Base-by-base conservation (phyloP, 2,797 vertebrate species). In the Channa striata region DNA sequence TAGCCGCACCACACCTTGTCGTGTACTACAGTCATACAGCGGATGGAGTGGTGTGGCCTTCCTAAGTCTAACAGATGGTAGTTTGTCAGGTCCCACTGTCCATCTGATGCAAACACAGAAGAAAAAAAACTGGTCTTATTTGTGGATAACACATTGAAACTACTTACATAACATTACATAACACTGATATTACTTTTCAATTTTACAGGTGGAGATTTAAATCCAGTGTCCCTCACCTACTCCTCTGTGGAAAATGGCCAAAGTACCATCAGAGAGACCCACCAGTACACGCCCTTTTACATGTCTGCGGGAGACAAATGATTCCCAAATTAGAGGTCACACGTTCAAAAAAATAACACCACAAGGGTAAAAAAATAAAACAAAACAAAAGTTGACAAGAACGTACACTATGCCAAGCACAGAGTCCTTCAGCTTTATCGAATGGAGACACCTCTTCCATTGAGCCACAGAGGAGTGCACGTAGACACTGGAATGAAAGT, bases 1-100 rank as follows among this genome's bases (percentile, higher is more conserved):
- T 96, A 97, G 78, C 98, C 98, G 69, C 98, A 99, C 98, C 98
- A 99, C 84, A 99, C 98, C 89, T 96, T 97, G 91, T 99, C 97
- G 0, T 99, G 97, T 0, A 99, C 98, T 40, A 98, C 95, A 0
- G 96, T 96, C 97, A 99, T 99, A 79, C 98, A 99, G 72, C 98
- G 95, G 86, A 99, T 97, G 0, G 98, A 97, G 91, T 99, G 95
- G 81, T 97, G 96, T 0, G 95, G 96, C 23, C 96, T 94, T 42
- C 98, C 97, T 78, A 99, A 82, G 83, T 99, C 97, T 50, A 99
- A 75, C 74, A 99, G 94, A 77, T 99, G 98, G 84, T 99, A 99
- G 91, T 98, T 99, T 13, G 95, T 96, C 89, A 99, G 91, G 88
- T 99, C 98, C 98, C 98, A 99, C 86, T 99, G 97, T 33, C 98